Base-by-base conservation (phyloP, 2,113 vertebrate species). In the Aythya baeri region DNA sequence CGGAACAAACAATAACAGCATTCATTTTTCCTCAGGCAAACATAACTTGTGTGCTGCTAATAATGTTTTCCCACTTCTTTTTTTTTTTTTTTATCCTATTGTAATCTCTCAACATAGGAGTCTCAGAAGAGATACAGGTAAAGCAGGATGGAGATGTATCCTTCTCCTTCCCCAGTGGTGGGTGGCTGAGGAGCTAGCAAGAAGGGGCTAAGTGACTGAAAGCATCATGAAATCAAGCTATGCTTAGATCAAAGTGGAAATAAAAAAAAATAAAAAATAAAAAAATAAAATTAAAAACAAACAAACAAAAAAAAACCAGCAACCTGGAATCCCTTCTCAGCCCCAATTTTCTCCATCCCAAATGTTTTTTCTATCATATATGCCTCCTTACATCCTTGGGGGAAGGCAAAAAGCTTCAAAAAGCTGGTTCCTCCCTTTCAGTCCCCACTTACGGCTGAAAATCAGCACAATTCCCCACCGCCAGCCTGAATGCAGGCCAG, bases 221-320 rank as follows among this genome's bases (percentile, higher is more conserved):
- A 78, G 29, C 12, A 44, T 59, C 50, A 86, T 52, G 20, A 90
- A 77, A 92, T 26, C 16, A 34, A 77, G 12, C 25, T 32, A 32
- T 0, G 0, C 22, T 46, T 50, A 34, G 18, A n/a, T 62, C 72
- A 74, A 80, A 76, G 12, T 17, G 44, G 41, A 12, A 41, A 41
- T 11, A 18, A 46, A 46, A 1, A 46, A 46, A 34, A 34, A 34
- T n/a, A 34, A 12, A 41, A 41, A 18, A 46, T n/a, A 46, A 1
- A 46, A 46, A 34, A 34, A 34, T n/a, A 34, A 12, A 41, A 41
- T 8, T 18, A 46, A 1, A 46, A 46, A 18, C 17, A 41, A 71
- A 68, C 38, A 71, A 41, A 31, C 3, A 25, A 25, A 41, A 41
- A 41, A 20, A 29, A 59, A 17, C 15, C 8, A 65, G 13, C 25